Conservation (phyloP, 2,888 invertebrate genomes). For the Unio pictorum region DNA sequence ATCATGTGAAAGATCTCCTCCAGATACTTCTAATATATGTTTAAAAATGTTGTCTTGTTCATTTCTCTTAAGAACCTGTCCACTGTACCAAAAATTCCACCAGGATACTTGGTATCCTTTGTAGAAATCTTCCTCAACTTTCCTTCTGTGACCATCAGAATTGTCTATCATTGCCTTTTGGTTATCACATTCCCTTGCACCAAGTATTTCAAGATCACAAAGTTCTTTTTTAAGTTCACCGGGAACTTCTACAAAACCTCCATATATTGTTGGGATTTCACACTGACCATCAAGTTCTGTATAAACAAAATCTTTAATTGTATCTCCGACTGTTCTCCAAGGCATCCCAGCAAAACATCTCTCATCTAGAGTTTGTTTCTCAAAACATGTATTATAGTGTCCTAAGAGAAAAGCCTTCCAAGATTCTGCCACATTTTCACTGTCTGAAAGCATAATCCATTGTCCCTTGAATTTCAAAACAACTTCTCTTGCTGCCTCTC, state of each 20-base stretch:
- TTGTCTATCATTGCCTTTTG: conserved; percentile 2
- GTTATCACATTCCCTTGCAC: conserved; percentile 9
- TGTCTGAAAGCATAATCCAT: conserved; percentile 7
- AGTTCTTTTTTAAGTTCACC: conserved; percentile 9
- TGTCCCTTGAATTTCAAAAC: conserved; percentile 4
- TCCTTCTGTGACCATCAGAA: neutral
- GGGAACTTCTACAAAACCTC: neutral
- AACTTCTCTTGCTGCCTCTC: conserved; percentile 9
- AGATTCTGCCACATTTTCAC: conserved; percentile 1
- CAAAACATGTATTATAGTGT: conserved; percentile 1
- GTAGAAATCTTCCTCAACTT: conserved; percentile 12
- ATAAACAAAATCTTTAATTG: neutral
- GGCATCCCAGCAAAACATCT: neutral
- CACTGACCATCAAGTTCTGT: neutral
- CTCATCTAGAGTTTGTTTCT: neutral
- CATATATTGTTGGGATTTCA: conserved; percentile 1
- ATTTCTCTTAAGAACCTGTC: conserved; percentile 23
- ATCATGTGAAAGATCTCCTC: neutral
- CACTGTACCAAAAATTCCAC: conserved; percentile 27
- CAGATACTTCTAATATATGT: neutral
- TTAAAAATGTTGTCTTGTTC: neutral
- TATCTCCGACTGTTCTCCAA: neutral
- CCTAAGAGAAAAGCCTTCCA: neutral
- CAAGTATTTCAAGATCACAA: conserved; percentile 20
- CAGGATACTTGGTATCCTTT: conserved; percentile 21